Conservation (phyloP, 2,797 vertebrate genomes). For the Dryobates pubescens region DNA sequence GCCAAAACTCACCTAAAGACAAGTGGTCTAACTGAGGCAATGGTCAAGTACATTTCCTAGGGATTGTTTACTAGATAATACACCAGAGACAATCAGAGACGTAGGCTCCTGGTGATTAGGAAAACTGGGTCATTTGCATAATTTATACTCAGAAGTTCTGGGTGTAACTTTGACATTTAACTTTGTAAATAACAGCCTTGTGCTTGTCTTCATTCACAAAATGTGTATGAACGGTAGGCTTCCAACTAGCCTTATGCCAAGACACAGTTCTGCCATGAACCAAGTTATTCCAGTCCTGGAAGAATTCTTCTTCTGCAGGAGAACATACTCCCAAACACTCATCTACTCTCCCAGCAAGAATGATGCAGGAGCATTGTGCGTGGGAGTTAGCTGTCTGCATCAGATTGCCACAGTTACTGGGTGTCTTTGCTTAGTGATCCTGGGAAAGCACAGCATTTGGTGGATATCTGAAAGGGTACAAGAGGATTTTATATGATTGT, state of each 20-base stretch:
- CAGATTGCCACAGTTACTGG: neutral
- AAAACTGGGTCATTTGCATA: neutral
- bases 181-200: neutral
- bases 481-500: neutral
- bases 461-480: neutral
- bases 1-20: neutral
- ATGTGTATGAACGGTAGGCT: neutral
- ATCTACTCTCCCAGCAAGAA: neutral
- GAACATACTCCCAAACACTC: neutral
- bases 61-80: neutral
- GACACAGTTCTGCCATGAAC: neutral
- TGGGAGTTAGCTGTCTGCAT: too few species aligned
- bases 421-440: neutral
- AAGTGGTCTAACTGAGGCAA: neutral
- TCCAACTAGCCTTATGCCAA: neutral
- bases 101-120: neutral
- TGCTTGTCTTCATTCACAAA: neutral
- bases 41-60: neutral
- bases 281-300: neutral
- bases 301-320: neutral
- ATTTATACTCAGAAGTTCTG: neutral
- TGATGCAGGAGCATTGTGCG: neutral
- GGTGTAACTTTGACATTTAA: neutral
- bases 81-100: neutral
- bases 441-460: neutral